Evolutionary conservation across 2,113 vertebrate genomes (phyloP).

Genomic region (Gracilinanus agilis): DNA sequence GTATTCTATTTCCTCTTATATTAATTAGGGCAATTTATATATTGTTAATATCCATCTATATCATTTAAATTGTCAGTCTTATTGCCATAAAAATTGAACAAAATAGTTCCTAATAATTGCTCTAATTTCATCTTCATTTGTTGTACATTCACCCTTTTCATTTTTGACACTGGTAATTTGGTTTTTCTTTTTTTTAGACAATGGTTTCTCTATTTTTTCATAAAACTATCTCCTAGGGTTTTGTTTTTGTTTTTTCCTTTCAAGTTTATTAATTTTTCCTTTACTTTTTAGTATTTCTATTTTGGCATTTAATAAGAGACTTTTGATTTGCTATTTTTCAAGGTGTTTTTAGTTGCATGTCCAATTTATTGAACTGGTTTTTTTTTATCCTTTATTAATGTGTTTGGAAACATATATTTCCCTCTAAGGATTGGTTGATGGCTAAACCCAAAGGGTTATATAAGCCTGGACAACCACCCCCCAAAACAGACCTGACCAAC

Average conservation of each 20-base stretch:
- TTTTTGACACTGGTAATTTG: background rate
- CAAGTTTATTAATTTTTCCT: background rate
- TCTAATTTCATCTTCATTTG: background rate
- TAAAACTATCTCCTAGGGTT: background rate
- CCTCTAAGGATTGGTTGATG: too few species aligned
- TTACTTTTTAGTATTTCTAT: background rate
- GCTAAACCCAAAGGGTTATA: too few species aligned
- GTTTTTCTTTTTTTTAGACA: background rate
- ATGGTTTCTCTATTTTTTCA: background rate
- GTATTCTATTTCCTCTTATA: background rate
- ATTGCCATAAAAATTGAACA: background rate
- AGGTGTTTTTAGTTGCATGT: background rate
- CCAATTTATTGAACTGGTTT: too few species aligned
- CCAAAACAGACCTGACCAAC: too few species aligned
- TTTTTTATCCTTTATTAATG: too few species aligned
- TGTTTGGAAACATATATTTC: too few species aligned
- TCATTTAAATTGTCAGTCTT: background rate
- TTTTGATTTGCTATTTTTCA: background rate
- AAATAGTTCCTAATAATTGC: background rate
- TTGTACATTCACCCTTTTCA: background rate
- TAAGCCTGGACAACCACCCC: too few species aligned
- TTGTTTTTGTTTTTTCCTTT: background rate
- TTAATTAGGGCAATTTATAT: background rate
- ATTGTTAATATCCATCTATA: background rate
- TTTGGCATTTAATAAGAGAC: background rate